Base-by-base conservation (phyloP, 2,797 vertebrate species). In the Apogon talboti region DNA sequence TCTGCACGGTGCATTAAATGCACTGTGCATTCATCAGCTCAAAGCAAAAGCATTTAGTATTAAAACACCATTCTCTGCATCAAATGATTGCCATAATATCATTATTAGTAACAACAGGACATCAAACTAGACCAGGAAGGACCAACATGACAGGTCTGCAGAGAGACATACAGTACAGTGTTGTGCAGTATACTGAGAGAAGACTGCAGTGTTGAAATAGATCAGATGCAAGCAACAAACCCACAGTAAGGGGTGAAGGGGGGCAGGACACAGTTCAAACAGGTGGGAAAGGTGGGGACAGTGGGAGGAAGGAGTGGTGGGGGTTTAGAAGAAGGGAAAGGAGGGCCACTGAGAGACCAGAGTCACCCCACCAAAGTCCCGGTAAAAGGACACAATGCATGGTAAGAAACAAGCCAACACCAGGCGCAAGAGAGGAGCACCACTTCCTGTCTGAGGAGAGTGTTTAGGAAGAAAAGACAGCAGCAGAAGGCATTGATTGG, bases 191-290 rank as follows among this genome's bases (percentile, higher is more conserved):
- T 77, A 89, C 79, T 90, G 82, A 82, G 70, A 81, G 66, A 70
- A 74, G 81, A 89, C 82, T 92, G 78, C 78, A 78, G 76, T 85
- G 76, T 89, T 82, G 78, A 79, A 88, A 87, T 81, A 87, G 83
- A 87, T 92, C 83, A 90, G 87, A 94, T 74, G 91, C 93, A 94
- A 94, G 93, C 93, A 92, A 93, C 92, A 90, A 85, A 92, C 81
- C 92, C 88, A 95, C 94, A 94, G 66, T 75, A 87, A 10, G 74
- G 63, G 77, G 76, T 87, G 2, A 74, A 47, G 63, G 74, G 44
- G 85, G 1, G 74, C 67, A 72, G 85, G 71, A 81, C 81, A 91
- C 87, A 81, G 53, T 87, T 92, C 89, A 92, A 89, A 92, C 88
- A 82, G 76, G 81, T 83, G 79, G 78, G 68, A 56, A 57, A 83